Evolutionary conservation across 2,797 vertebrate species (phyloP).

Genomic region (Decapterus maruadsi): DNA sequence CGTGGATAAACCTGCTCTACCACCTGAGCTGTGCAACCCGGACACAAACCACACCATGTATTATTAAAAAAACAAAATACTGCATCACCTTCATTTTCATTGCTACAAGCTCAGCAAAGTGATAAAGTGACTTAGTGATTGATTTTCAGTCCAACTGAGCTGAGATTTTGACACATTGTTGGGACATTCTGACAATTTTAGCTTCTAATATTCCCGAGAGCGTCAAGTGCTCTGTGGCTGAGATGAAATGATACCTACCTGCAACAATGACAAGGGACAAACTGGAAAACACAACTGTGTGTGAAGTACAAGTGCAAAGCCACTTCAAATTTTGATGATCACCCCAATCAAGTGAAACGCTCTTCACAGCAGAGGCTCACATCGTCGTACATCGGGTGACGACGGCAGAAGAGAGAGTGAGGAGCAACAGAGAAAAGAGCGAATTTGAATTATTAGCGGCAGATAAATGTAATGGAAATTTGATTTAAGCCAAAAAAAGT

Average conservation of each 20-base stretch:
- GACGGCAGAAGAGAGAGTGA: constrained; percentile 7
- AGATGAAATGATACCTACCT: constrained; percentile 16
- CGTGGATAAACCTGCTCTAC: too few species aligned
- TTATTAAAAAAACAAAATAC: not conserved
- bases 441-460: constrained; percentile 3
- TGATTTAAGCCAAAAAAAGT: not conserved
- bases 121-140: constrained; percentile 1
- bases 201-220: constrained; percentile 32
- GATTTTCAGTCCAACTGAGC: constrained; percentile 22
- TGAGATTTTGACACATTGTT: constrained; percentile 31
- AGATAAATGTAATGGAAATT: not conserved
- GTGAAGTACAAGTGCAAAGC: constrained; percentile 41
- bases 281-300: constrained; percentile 1
- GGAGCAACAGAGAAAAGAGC: not conserved
- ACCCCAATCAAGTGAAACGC: constrained; percentile 66
- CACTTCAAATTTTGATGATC: constrained; percentile 63
- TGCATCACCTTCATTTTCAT: not conserved
- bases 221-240: constrained; percentile 33
- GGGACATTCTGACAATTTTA: constrained; percentile 41
- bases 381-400: constrained; percentile 34
- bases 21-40: too few species aligned
- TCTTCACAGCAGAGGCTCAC: constrained; percentile 44
- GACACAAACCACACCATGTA: too few species aligned
- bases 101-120: too few species aligned
- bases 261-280: constrained; percentile 22